Evolutionary conservation across 2,113 vertebrate genomes (phyloP).

Genomic region (Lycaon pictus): DNA sequence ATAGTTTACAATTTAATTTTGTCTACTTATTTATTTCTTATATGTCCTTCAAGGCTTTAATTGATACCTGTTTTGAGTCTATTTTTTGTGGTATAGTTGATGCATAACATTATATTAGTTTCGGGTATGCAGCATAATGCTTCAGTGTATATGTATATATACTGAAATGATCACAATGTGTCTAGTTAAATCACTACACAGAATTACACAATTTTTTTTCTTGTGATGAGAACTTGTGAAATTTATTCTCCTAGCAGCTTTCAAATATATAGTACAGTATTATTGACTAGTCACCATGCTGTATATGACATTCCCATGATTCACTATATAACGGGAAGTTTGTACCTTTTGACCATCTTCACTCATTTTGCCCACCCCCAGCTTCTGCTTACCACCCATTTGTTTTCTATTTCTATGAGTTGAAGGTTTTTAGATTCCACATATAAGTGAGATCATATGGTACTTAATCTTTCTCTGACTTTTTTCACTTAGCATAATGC

Average conservation of each 20-base stretch:
- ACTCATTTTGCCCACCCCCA: neutral
- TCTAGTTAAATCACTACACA: neutral
- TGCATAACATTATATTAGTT: neutral
- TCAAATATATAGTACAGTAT: neutral
- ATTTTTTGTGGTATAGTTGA: neutral
- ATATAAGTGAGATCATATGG: neutral
- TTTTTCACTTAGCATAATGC: neutral
- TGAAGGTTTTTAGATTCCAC: neutral
- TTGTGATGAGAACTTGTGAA: neutral
- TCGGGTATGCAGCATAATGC: neutral
- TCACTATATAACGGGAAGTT: neutral
- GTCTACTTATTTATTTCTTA: neutral
- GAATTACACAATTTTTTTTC: neutral
- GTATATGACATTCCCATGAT: neutral
- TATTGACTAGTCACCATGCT: neutral
- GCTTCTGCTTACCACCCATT: neutral
- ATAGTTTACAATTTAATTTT: neutral
- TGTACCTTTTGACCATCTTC: neutral
- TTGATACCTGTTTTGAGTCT: neutral
- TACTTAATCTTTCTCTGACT: neutral
- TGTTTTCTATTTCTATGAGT: neutral
- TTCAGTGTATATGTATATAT: too few relatives aligned
- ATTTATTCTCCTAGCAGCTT: neutral
- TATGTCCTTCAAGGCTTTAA: neutral
- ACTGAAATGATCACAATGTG: neutral